Percentiles rank a stretch among this genome's conserved stretches.
Evolutionary conservation across 2,113 vertebrate species (phyloP).

Genomic region (Pampusana beccarii): DNA sequence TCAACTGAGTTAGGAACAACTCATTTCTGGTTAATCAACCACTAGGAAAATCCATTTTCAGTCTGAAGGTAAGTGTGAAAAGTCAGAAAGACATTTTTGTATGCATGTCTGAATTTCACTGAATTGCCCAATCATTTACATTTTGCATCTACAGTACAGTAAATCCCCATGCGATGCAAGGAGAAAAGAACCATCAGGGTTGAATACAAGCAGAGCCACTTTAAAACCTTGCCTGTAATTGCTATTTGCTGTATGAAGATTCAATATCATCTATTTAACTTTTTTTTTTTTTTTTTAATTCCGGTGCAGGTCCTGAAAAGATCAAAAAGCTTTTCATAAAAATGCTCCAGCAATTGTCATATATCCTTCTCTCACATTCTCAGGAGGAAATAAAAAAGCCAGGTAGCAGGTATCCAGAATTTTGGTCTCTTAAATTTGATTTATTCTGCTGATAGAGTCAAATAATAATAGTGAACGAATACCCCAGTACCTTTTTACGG

Average conservation of each 20-base stretch:
- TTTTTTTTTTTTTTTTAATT: neutral
- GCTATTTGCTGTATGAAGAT: neutral
- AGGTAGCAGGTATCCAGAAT: neutral
- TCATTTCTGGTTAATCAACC: constrained; percentile 14
- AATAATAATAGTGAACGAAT: neutral
- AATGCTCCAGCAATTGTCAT: neutral
- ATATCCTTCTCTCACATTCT: neutral
- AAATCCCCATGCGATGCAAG: neutral
- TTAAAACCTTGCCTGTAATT: constrained; percentile 11
- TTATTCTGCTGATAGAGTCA: neutral
- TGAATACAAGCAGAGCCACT: neutral
- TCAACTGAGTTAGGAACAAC: neutral
- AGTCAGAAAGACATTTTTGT: constrained; percentile 11
- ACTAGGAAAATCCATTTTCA: constrained; percentile 34
- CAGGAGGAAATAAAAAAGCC: neutral
- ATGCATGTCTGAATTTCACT: neutral
- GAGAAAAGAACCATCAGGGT: neutral
- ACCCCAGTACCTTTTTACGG: neutral
- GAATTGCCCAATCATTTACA: neutral
- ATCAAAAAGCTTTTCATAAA: neutral
- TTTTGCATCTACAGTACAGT: neutral
- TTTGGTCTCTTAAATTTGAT: neutral
- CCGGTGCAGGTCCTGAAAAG: neutral
- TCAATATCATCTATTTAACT: neutral
- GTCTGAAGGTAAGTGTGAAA: constrained; percentile 4